Percentiles rank a stretch among this genome's conserved stretches.
Evolutionary conservation across 2,888 invertebrate genomes (phyloP).

Genomic region (Geophilus truncorum): DNA sequence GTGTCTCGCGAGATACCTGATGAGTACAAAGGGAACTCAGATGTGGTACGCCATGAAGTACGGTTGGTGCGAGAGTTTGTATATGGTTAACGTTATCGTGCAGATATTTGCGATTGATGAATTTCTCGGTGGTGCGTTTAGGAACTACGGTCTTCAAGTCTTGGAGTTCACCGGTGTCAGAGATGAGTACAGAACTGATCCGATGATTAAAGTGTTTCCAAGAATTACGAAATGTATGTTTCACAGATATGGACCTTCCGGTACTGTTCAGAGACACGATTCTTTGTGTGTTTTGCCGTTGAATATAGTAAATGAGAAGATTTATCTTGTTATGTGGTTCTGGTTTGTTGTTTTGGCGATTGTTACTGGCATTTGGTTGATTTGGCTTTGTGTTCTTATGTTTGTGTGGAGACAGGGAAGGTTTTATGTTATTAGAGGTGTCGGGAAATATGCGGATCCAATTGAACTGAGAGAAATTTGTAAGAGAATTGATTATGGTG

Average conservation of each 20-base stretch:
- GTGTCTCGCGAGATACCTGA: constrained; percentile 44
- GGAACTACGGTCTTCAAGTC: constrained; percentile 42
- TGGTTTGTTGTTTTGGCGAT: constrained; percentile 40
- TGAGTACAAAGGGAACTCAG: constrained; percentile 38
- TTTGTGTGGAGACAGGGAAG: constrained; percentile 39
- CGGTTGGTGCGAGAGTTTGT: constrained; percentile 44
- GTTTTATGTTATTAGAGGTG: constrained; percentile 36
- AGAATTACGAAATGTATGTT: constrained; percentile 44
- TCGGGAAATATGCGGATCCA: constrained; percentile 36
- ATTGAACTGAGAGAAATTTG: constrained; percentile 31
- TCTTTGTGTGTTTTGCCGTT: constrained; percentile 45
- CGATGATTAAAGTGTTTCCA: constrained; percentile 43
- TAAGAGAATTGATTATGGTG: background rate
- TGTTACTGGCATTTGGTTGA: constrained; percentile 38
- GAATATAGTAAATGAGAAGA: constrained; percentile 45
- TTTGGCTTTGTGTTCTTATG: constrained; percentile 40
- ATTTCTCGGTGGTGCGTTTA: constrained; percentile 43
- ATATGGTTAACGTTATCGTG: constrained; percentile 43
- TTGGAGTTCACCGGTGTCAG: constrained; percentile 40
- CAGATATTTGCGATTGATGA: constrained; percentile 44
- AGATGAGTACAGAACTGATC: constrained; percentile 40
- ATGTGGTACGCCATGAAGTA: constrained; percentile 42
- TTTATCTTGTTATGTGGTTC: constrained; percentile 41
- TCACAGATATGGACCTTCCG: constrained; percentile 43
- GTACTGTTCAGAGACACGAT: constrained; percentile 43